Evolutionary conservation across 2,113 vertebrate species (phyloP), one percentile per base, ranked within the genome.

Genomic region (Salminus brasiliensis): DNA sequence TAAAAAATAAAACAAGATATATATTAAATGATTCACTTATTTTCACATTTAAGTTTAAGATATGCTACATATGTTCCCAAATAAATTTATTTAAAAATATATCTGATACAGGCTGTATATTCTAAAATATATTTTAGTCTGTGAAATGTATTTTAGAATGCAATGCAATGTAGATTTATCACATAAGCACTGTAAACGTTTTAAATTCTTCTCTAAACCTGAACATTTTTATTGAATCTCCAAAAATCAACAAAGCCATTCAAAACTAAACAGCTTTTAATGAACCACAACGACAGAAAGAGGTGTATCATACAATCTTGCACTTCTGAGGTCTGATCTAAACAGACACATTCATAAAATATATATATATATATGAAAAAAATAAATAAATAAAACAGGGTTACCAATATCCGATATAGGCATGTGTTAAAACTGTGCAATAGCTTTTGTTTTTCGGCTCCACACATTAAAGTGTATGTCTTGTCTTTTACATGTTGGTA

Each of bases 241-340:
- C 11, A 68, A 68, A 65, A 15, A 62, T 66, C 32, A 76, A 66
- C 21, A 55, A 67, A 77, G 74, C 74, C 74, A 77, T 77, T 45
- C 0, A 52, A 49, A 30, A 3, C 32, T 11, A 18, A 59, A n/a
- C 32, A 10, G 23, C 27, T 41, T 57, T 57, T 6, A 73, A 36
- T 32, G 25, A 36, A 39, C 3, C 12, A 34, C 9, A 65, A 52
- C n/a, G 10, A 7, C 45, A 55, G 23, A 66, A 66, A 39, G 16
- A 55, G 49, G 27, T 55, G 16, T 25, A 39, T 36, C 8, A 16
- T 66, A 49, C 47, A 66, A 21, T 16, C 32, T 36, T n/a, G 23
- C 25, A 30, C 62, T 23, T 52, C 23, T 67, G 12, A 15, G 5
- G 34, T 32, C 25, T 11, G 47, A 57, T n/a, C 3, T 53, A 23